Base-by-base conservation (phyloP, 2,113 vertebrate genomes). In the Microtus montanus region DNA sequence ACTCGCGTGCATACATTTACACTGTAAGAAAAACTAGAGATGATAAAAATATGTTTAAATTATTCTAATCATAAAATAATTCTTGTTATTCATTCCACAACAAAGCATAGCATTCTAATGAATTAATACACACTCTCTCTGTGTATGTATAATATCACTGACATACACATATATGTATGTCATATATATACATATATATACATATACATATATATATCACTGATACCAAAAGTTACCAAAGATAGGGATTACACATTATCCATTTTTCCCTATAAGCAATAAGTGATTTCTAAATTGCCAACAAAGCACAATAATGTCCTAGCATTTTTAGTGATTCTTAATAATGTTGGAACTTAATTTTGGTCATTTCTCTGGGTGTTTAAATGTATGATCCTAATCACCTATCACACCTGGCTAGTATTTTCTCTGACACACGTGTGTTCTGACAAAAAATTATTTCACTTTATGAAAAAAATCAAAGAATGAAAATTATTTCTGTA, bases 391-490 rank as follows among this genome's bases (percentile, higher is more conserved):
- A 54, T 89, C 9, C 26, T 80, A 88, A 92, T 78, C 26, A 88
- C 79, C 58, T n/a, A 66, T 28, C 22, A 47, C 28, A 95, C 9
- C 44, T 90, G 14, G 79, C 61, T 38, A 64, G 58, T 87, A 86
- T 5, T 96, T 70, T 91, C 35, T 24, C 20, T n/a, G n/a, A 79
- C 44, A 94, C 2, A 73, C 1, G 49, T 41, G 47, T 64, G 68
- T 80, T 77, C 30, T 92, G 26, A 92, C 33, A 93, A 95, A 28
- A 28, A 92, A 89, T 64, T 90, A 85, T 58, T 94, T 35, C 15
- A 66, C 54, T 49, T 35, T 92, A 44, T 12, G 8, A 44, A 90
- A 38, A 26, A 26, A 87, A 95, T 66, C 33, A 96, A 87, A 91
- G 3, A 68, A 11, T 89, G 33, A 86, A 49, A 93, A 22, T 93